Conservation (phyloP, 2,113 vertebrate genomes). For the Bos indicus region DNA sequence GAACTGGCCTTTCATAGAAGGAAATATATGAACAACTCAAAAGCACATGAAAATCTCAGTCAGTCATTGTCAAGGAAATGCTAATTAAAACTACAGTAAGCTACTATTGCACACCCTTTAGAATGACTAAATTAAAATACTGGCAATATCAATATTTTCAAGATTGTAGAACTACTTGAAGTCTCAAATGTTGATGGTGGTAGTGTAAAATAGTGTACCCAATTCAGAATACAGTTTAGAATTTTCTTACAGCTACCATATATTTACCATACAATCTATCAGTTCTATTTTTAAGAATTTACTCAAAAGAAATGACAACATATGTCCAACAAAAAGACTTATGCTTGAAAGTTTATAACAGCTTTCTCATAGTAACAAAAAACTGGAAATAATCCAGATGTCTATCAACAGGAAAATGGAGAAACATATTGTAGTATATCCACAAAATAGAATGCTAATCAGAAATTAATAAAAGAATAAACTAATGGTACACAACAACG, state of each 20-base stretch:
- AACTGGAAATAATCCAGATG: neutral
- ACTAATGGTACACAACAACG: neutral
- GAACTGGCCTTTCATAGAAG: neutral
- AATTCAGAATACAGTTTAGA: neutral
- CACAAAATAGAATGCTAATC: neutral
- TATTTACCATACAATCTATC: neutral
- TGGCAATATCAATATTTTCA: neutral
- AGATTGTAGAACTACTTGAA: neutral
- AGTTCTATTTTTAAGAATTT: neutral
- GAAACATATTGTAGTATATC: neutral
- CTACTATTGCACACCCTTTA: neutral
- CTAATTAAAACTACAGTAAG: neutral
- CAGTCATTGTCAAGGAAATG: neutral
- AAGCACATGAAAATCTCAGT: neutral
- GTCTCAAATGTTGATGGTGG: neutral
- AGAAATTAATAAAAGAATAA: constrained; percentile 1
- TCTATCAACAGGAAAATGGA: neutral
- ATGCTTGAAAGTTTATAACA: neutral
- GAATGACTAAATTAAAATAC: neutral
- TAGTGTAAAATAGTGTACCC: neutral
- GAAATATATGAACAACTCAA: neutral
- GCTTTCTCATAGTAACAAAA: neutral
- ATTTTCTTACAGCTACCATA: neutral
- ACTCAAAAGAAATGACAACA: neutral
- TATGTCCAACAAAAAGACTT: neutral